Conservation (phyloP, 2,888 invertebrate genomes). For the Xanthorhoe designata region DNA sequence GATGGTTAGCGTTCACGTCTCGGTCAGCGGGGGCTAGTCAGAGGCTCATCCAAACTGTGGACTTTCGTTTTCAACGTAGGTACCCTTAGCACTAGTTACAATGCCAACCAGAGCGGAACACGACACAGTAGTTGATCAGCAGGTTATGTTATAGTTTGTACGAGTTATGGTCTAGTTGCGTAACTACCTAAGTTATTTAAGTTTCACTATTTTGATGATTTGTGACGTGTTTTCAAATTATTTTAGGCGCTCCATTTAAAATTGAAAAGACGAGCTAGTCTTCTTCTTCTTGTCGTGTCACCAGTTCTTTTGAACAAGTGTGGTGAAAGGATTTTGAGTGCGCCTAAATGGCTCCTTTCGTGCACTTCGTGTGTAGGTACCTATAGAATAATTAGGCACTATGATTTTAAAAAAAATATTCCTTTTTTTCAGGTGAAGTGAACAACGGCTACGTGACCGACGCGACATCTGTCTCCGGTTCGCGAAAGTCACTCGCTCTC, state of each 20-base stretch:
- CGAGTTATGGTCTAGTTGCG: background rate
- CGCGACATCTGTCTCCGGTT: constrained; percentile 93
- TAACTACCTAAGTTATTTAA: background rate
- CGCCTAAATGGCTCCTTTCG: no score
- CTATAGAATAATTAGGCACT: no score
- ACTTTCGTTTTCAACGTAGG: constrained; percentile 17
- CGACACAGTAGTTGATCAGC: constrained; percentile 7
- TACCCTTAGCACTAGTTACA: constrained; percentile 4
- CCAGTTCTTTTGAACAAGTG: no score
- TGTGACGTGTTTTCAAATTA: background rate
- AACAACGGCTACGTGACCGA: constrained; percentile 95
- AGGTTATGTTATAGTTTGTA: background rate
- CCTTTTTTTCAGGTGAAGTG: constrained; percentile 89
- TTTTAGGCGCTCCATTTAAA: no score
- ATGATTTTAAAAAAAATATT: background rate
- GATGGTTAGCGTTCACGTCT: no score
- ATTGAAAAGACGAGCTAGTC: no score
- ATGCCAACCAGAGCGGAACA: constrained; percentile 5
- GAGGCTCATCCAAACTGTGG: background rate
- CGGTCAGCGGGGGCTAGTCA: background rate
- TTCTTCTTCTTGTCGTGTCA: no score
- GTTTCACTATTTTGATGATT: background rate
- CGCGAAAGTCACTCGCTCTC: constrained; percentile 93
- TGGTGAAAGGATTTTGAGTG: no score
- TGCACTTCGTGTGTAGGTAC: background rate